Conservation (phyloP, 2,888 invertebrate genomes). For the Harmothoe impar region DNA sequence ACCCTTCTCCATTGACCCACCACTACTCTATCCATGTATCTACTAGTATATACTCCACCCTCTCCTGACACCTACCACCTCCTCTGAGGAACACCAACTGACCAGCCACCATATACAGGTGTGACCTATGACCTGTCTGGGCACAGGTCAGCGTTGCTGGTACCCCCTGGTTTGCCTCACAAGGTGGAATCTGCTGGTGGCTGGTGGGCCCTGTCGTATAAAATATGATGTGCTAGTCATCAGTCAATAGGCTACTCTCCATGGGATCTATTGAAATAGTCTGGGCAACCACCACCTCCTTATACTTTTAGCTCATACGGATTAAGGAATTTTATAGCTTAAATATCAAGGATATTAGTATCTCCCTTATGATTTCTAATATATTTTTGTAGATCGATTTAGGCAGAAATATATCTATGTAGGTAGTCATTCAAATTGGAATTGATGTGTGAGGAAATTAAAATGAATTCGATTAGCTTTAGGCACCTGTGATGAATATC, state of each 20-base stretch:
- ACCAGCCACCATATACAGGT: conserved; percentile 38
- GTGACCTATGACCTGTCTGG: not conserved
- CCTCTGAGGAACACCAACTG: not conserved
- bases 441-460: not conserved
- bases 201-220: not conserved
- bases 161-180: not conserved
- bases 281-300: not conserved
- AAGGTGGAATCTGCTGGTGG: not conserved
- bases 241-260: not conserved
- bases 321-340: not conserved
- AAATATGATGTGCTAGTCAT: not conserved
- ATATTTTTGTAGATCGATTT: not conserved
- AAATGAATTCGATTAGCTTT: not conserved
- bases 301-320: not conserved
- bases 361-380: too few species aligned
- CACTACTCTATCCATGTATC: not conserved
- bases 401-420: not conserved
- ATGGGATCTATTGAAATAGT: not conserved
- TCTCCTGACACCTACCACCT: not conserved
- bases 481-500: not conserved
- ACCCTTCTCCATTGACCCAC: not conserved
- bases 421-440: not conserved
- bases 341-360: too few species aligned
- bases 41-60: not conserved
- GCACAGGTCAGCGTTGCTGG: not conserved